phyloP scores from a whole-genome alignment of 2,113 vertebrate genomes.

The Xiphorhynchus elegans region DNA sequence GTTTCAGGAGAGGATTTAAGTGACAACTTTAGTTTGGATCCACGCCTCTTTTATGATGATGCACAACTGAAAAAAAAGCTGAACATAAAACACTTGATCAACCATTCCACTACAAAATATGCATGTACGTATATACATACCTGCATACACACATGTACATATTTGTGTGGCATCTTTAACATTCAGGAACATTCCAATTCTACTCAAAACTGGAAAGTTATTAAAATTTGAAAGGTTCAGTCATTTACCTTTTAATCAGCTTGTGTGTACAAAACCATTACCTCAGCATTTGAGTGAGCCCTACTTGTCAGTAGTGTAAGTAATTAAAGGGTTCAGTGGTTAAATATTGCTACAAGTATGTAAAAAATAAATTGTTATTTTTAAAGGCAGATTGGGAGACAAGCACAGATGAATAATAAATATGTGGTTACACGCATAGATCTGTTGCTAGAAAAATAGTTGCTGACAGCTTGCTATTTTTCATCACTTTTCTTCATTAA shows the following conservation, averaged over 20 bases:
- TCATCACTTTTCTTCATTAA: conserved; percentile 23
- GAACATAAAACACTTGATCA: neutral
- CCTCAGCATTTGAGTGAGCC: neutral
- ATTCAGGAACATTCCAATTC: neutral
- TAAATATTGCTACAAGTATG: conserved; percentile 63
- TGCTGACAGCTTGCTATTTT: conserved; percentile 16
- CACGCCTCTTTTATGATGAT: neutral
- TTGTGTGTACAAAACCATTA: neutral
- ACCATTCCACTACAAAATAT: neutral
- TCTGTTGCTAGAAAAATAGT: conserved; percentile 4
- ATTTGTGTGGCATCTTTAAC: neutral
- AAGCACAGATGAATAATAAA: conserved; percentile 46
- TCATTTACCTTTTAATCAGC: conserved; percentile 18
- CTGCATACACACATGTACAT: accelerated
- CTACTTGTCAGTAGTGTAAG: conserved; percentile 22
- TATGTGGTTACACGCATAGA: neutral
- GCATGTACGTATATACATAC: neutral
- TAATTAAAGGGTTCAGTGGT: conserved; percentile 64
- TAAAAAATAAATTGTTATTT: conserved; percentile 55
- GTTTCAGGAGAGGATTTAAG: neutral
- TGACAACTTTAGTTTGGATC: neutral
- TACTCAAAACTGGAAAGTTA: neutral
- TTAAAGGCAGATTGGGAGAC: conserved; percentile 40
- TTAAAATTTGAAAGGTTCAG: neutral
- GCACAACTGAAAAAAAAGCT: neutral